Conservation (phyloP, 2,113 vertebrate species). For the Oryzias melastigma region DNA sequence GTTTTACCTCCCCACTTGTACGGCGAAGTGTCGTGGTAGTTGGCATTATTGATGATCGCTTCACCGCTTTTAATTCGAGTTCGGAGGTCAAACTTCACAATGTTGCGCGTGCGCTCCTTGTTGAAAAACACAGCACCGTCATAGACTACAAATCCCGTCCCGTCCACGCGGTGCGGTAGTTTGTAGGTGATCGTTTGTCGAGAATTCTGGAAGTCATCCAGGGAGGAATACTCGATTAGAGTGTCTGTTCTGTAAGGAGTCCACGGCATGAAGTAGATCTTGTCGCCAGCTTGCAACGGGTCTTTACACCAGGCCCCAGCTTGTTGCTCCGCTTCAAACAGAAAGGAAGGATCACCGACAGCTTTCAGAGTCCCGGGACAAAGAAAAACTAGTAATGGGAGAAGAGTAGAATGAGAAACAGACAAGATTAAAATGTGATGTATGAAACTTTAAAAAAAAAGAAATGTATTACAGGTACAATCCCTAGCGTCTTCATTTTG, state of each 20-base stretch:
- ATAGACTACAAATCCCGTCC: constrained; percentile 98
- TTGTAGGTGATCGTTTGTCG: constrained; percentile 96
- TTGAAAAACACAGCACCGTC: constrained; percentile 99
- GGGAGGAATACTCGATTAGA: constrained; percentile 93
- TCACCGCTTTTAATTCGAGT: constrained; percentile 99
- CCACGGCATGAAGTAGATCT: constrained; percentile 99
- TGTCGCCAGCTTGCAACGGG: constrained; percentile 96
- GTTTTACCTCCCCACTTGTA: constrained; percentile 99
- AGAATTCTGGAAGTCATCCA: constrained; percentile 94
- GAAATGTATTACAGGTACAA: constrained; percentile 15
- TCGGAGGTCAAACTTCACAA: constrained; percentile 98
- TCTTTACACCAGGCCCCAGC: constrained; percentile 99
- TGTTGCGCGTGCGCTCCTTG: constrained; percentile 97
- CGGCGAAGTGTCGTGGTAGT: constrained; percentile 98
- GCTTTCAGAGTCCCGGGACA: constrained; percentile 99
- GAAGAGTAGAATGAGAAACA: constrained; percentile 85
- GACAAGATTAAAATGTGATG: constrained; percentile 55
- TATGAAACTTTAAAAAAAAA: background rate
- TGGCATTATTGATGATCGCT: constrained; percentile 98
- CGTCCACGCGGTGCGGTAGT: constrained; percentile 95
- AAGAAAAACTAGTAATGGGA: constrained; percentile 97
- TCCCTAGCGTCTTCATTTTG: constrained; percentile 63
- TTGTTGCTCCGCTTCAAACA: constrained; percentile 98
- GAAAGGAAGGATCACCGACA: constrained; percentile 94
- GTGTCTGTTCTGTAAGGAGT: constrained; percentile 98